Conservation (phyloP, 2,888 invertebrate species). For the Tiliacea citrago region DNA sequence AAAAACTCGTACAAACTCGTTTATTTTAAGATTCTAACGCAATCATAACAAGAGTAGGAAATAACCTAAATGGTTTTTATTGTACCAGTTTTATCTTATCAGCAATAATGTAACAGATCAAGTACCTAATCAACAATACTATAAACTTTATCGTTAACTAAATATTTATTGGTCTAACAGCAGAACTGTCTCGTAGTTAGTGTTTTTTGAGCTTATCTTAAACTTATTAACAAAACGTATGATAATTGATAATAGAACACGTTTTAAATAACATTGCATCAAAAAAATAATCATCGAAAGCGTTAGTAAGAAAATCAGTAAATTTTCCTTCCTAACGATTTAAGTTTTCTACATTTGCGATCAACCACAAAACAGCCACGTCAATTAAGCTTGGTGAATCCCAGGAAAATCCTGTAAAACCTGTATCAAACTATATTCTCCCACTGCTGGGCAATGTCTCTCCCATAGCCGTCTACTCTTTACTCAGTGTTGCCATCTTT, state of each 20-base stretch:
- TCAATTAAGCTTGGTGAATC: too few species aligned
- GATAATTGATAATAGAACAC: not conserved
- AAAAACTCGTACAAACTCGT: too few species aligned
- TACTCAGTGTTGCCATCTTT: not conserved
- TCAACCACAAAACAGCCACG: not conserved
- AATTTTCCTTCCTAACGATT: too few species aligned
- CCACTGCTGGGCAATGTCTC: not conserved
- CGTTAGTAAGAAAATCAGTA: not conserved
- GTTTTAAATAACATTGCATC: too few species aligned
- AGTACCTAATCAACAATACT: constrained; percentile 14
- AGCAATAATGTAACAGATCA: constrained; percentile 3
- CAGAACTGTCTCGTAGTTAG: not conserved
- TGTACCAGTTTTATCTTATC: constrained; percentile 23
- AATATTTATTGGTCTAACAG: constrained; percentile 22
- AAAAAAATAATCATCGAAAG: too few species aligned
- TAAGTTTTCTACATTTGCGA: not conserved
- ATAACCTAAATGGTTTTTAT: constrained; percentile 15
- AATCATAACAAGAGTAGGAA: constrained; percentile 25
- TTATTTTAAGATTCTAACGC: not conserved
- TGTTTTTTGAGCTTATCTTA: not conserved
- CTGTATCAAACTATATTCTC: not conserved
- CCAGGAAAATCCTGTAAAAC: not conserved
- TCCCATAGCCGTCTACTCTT: not conserved
- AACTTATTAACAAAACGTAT: not conserved
- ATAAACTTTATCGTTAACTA: constrained; percentile 24